Evolutionary conservation across 2,113 vertebrate species (phyloP).

Genomic region (Amphilophus citrinellus): DNA sequence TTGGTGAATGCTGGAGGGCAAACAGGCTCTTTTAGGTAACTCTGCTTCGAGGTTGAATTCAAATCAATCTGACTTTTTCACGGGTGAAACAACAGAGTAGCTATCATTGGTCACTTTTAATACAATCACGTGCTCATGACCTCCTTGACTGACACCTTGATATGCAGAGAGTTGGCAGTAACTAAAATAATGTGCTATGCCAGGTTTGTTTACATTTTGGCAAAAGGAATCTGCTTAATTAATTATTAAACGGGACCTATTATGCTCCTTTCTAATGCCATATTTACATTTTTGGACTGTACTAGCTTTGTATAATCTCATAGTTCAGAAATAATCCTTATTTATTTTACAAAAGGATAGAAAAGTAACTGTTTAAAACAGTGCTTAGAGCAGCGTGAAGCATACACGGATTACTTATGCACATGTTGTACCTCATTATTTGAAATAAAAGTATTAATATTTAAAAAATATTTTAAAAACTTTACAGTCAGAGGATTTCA

Average conservation of each 20-base stretch:
- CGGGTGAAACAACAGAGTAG: background rate
- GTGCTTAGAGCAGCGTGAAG: background rate
- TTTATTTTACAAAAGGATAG: background rate
- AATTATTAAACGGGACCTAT: background rate
- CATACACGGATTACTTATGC: background rate
- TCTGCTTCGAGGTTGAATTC: background rate
- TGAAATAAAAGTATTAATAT: background rate
- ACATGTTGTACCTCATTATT: background rate
- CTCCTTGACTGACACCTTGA: background rate
- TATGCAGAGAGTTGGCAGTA: background rate
- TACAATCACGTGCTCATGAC: background rate
- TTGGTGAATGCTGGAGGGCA: background rate
- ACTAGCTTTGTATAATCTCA: background rate
- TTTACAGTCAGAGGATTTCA: background rate
- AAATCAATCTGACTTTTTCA: background rate
- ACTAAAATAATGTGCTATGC: background rate
- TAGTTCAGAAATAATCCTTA: background rate
- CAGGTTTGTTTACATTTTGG: background rate
- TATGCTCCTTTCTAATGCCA: background rate
- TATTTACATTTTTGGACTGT: background rate
- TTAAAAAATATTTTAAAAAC: background rate
- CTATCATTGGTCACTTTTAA: background rate
- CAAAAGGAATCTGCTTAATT: background rate
- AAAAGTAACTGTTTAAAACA: background rate
- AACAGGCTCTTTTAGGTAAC: background rate